These are phyloP conservation scores for Lydus trimaculatus DNA, from an alignment of 2,888 invertebrate genomes.

Conservation along the genomic window DNA sequence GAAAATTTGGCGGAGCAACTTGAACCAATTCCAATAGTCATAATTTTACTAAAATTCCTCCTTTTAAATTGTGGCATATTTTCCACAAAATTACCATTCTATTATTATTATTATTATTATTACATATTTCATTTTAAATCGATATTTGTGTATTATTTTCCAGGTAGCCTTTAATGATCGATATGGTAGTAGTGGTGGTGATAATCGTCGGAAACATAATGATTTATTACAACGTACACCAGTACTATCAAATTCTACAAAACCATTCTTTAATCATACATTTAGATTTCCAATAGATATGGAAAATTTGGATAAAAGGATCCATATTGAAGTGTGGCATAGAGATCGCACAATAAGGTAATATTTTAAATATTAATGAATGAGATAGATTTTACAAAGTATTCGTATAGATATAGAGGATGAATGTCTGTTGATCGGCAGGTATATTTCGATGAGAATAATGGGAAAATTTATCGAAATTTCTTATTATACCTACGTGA, in stretches of 20 bases:
- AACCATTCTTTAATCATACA: slow-evolving; percentile 82
- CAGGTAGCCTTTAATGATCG: slow-evolving; percentile 67
- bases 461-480: no score
- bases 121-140: not conserved
- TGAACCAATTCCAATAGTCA: not conserved
- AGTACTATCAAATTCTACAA: slow-evolving; percentile 78
- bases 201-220: slow-evolving; percentile 53
- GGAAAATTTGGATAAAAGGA: slow-evolving; percentile 68
- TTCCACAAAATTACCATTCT: no score
- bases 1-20: not conserved
- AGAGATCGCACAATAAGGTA: slow-evolving; percentile 83
- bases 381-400: no score
- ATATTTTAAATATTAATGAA: slow-evolving; percentile 48
- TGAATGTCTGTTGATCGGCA: not conserved
- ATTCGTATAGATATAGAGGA: no score
- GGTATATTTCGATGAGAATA: not conserved
- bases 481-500: no score
- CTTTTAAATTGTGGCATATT: no score
- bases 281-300: slow-evolving; percentile 71
- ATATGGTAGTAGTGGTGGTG: slow-evolving; percentile 47
- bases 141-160: slow-evolving; percentile 23
- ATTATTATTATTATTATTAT: no score
- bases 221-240: slow-evolving; percentile 79
- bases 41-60: not conserved
- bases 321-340: slow-evolving; percentile 82